Evolutionary conservation across 2,888 invertebrate species (phyloP).

Genomic region (Vanessa cardui): DNA sequence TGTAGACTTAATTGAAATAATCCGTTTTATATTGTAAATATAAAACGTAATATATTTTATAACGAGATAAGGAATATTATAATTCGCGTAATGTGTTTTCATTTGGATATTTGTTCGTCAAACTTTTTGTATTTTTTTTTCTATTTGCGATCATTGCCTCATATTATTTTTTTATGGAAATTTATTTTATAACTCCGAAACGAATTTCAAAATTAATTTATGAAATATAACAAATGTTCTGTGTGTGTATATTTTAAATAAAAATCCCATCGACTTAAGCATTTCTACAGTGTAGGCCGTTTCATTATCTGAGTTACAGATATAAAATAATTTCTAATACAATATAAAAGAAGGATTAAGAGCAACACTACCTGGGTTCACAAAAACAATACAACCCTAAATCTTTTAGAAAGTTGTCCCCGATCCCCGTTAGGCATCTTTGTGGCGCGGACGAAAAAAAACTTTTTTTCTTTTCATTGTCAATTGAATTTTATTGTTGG

Average conservation of each 20-base stretch:
- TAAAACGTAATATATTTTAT: no score
- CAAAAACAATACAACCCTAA: slow-evolving; percentile 71
- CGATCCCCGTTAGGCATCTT: slow-evolving; percentile 71
- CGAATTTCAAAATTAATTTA: no score
- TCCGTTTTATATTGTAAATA: slow-evolving; percentile 10
- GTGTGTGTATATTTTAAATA: background rate
- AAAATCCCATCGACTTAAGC: background rate
- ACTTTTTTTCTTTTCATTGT: slow-evolving; percentile 70
- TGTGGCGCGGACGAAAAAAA: slow-evolving; percentile 60
- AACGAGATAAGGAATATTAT: background rate
- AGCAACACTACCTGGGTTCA: slow-evolving; percentile 50
- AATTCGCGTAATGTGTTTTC: background rate
- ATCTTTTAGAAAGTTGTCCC: slow-evolving; percentile 74
- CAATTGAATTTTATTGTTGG: slow-evolving; percentile 82
- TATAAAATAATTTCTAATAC: background rate
- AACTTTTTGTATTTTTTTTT: no score
- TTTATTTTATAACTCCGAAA: background rate
- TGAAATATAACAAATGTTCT: background rate
- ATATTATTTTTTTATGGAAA: no score
- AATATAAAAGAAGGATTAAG: slow-evolving; percentile 55
- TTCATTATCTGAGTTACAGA: background rate
- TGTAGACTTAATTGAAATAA: slow-evolving; percentile 7
- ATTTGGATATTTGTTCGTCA: background rate
- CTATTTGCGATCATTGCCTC: no score
- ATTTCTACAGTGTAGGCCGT: background rate